phyloP scores from a whole-genome alignment of 2,888 invertebrate species.

The Hydrotaea diabolus region DNA sequence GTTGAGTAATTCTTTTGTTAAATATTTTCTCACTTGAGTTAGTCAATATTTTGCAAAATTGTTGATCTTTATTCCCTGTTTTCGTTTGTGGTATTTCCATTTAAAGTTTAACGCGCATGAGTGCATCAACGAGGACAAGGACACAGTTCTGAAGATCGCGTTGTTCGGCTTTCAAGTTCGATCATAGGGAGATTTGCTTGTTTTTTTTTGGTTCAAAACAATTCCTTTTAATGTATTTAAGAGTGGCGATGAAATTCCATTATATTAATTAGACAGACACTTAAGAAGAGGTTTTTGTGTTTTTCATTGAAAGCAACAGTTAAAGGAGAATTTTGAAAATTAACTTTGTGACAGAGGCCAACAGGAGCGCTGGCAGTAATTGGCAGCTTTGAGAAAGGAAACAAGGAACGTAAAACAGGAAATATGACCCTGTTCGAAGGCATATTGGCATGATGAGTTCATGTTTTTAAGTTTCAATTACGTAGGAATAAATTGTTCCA shows the following conservation, averaged over 20 bases:
- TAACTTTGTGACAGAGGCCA: conserved; percentile 22
- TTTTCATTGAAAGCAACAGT: background rate
- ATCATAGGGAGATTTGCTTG: background rate
- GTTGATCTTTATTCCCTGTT: conserved; percentile 42
- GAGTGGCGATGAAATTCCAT: conserved; percentile 1
- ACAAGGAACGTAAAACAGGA: background rate
- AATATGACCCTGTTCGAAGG: no score
- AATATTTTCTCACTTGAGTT: conserved; percentile 49
- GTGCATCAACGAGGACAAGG: background rate
- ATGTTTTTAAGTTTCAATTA: no score
- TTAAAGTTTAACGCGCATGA: background rate
- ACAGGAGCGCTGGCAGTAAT: conserved; percentile 11
- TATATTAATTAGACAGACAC: background rate
- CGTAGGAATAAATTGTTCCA: no score
- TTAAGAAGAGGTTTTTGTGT: background rate
- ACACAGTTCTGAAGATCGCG: no score
- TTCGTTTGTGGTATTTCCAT: conserved; percentile 20
- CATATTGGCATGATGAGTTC: no score
- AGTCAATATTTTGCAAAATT: conserved; percentile 53
- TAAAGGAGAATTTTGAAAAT: background rate
- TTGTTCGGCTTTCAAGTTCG: no score
- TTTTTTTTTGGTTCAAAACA: background rate
- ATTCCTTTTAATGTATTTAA: background rate
- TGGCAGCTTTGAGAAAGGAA: background rate
- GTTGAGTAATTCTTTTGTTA: conserved; percentile 37